These are phyloP conservation scores for Proisotoma minuta DNA, from an alignment of 2,888 invertebrate species.

Conservation along the genomic window DNA sequence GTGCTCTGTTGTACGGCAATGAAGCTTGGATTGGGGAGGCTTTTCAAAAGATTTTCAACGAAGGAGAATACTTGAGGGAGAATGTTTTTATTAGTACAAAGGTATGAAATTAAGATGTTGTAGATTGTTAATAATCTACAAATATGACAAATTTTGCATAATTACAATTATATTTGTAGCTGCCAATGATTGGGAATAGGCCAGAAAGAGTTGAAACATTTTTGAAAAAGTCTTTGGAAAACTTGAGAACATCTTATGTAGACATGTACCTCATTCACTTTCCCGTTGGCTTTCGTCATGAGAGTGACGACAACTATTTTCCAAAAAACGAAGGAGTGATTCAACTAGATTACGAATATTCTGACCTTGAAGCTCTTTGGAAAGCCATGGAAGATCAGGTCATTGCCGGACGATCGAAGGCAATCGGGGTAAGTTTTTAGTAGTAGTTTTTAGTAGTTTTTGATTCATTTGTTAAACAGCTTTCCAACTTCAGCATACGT, in stretches of 20 bases:
- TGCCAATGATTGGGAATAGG: conserved; percentile 62
- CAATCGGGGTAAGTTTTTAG: no score
- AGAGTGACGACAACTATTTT: conserved; percentile 57
- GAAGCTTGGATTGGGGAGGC: conserved; percentile 53
- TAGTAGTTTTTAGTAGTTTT: no score
- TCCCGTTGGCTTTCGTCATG: conserved; percentile 65
- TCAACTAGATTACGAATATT: conserved; percentile 27
- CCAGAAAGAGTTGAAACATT: conserved; percentile 64
- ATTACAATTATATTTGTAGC: conserved; percentile 52
- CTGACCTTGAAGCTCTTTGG: conserved; percentile 70
- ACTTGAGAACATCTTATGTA: conserved; percentile 70
- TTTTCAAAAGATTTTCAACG: conserved; percentile 65
- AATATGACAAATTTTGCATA: background rate
- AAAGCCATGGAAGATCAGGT: conserved; percentile 63
- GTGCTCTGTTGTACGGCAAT: conserved; percentile 66
- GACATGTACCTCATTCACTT: conserved; percentile 78
- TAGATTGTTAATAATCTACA: background rate
- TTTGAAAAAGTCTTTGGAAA: conserved; percentile 63
- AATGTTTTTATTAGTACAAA: conserved; percentile 80
- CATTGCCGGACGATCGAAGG: conserved; percentile 63
- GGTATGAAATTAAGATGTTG: conserved; percentile 51
- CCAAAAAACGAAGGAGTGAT: conserved; percentile 28
- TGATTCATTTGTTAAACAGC: no score
- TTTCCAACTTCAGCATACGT: conserved; percentile 74
- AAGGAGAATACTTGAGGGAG: conserved; percentile 64